These are phyloP conservation scores for Antheraea pernyi DNA, from an alignment of 1,140 invertebrate species.

Conservation along the genomic window DNA sequence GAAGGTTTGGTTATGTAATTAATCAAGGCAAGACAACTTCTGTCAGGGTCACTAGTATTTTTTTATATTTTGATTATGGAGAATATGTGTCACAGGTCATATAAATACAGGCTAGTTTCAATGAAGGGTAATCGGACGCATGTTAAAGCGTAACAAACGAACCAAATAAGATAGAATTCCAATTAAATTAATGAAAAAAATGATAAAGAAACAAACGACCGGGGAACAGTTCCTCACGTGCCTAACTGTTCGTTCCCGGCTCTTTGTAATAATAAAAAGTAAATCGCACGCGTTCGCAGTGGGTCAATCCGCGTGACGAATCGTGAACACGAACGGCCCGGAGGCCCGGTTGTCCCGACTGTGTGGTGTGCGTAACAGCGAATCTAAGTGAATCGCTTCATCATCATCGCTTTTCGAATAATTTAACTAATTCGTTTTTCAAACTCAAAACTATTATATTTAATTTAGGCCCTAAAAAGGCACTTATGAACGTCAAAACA, in stretches of 20 bases:
- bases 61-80: too few relatives aligned
- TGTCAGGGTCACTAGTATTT: too few relatives aligned
- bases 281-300: slow-evolving; percentile 1
- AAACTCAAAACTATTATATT: too few relatives aligned
- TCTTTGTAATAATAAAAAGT: not conserved
- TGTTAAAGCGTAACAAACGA: too few relatives aligned
- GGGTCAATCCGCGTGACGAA: slow-evolving; percentile 2
- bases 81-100: too few relatives aligned
- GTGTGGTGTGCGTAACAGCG: not conserved
- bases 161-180: not conserved
- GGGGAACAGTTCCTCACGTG: not conserved
- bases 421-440: not conserved
- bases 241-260: not conserved
- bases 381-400: not conserved
- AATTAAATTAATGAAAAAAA: not conserved
- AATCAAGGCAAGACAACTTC: too few relatives aligned
- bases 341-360: not conserved
- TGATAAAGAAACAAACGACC: not conserved
- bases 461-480: too few relatives aligned
- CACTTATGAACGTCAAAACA: too few relatives aligned
- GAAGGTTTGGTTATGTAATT: too few relatives aligned
- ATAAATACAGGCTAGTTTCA: too few relatives aligned
- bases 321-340: not conserved
- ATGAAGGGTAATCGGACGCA: too few relatives aligned
- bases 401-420: not conserved